A percentile compares a stretch with the other conserved stretches of the same genome.
phyloP scores from a whole-genome alignment of 2,888 invertebrate species.

The Cancer borealis region DNA sequence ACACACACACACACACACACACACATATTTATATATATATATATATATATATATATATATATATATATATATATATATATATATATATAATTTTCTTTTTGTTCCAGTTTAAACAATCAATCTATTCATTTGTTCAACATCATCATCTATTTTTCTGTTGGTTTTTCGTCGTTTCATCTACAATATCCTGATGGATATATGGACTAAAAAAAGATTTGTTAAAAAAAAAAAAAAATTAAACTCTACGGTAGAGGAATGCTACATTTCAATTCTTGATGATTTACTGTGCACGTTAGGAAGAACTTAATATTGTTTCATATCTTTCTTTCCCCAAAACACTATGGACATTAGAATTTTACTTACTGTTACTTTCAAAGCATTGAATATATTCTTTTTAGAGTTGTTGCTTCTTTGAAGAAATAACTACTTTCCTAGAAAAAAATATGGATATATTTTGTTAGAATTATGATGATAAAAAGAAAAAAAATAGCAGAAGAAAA shows the following conservation, averaged over 20 bases:
- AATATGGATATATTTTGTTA: not conserved
- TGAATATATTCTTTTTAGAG: no score
- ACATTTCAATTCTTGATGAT: not conserved
- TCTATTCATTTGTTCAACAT: not conserved
- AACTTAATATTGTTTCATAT: no score
- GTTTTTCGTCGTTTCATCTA: not conserved
- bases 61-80: no score
- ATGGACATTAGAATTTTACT: not conserved
- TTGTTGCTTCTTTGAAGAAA: no score
- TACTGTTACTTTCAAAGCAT: not conserved
- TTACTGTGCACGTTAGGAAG: not conserved
- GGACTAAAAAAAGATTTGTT: not conserved
- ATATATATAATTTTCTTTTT: not conserved
- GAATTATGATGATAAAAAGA: not conserved
- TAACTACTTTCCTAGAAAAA: not conserved
- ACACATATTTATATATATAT: no score
- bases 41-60: no score
- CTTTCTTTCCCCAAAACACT: not conserved
- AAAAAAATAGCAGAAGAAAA: not conserved
- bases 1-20: no score
- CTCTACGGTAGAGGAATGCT: not conserved
- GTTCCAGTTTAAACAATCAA: not conserved
- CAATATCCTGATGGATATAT: not conserved
- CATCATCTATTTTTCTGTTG: not conserved
- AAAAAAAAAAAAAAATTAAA: not conserved